Evolutionary conservation across 2,888 invertebrate genomes (phyloP).

Genomic region (Xestoiulus laeticollis): DNA sequence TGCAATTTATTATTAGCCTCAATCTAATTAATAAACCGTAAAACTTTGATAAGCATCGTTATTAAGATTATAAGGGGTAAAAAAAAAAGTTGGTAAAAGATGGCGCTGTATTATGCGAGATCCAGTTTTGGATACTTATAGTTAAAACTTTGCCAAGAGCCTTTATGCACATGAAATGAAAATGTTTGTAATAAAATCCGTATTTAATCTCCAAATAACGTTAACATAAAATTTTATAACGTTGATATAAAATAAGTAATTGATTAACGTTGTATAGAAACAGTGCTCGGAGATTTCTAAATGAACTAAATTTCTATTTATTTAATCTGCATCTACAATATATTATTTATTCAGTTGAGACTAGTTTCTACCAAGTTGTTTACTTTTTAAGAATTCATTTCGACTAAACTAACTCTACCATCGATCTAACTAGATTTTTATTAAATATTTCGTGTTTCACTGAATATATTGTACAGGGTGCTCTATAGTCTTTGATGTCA

Average conservation of each 20-base stretch:
- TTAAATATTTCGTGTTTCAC: too few species aligned
- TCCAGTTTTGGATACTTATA: not conserved
- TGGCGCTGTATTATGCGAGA: not conserved
- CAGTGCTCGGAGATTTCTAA: not conserved
- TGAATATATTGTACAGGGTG: too few species aligned
- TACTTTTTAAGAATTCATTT: not conserved
- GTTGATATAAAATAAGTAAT: too few species aligned
- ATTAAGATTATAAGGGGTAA: not conserved
- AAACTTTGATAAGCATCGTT: slow-evolving; percentile 34
- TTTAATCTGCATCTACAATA: not conserved
- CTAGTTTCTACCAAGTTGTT: not conserved
- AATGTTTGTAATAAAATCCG: not conserved
- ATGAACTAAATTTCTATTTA: not conserved
- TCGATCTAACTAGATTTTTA: not conserved
- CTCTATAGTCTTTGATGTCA: too few species aligned
- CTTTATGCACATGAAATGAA: not conserved
- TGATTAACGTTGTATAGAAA: not conserved
- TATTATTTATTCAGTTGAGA: not conserved
- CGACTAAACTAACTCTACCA: not conserved
- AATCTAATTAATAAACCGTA: slow-evolving; percentile 33
- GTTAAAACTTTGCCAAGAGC: too few species aligned
- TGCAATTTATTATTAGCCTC: slow-evolving; percentile 9
- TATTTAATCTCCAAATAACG: not conserved
- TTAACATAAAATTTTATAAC: not conserved
- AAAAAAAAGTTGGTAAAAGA: not conserved